Evolutionary conservation across 2,113 vertebrate genomes (phyloP), one percentile per base, ranked within the genome.

Genomic region (Pagrus major): DNA sequence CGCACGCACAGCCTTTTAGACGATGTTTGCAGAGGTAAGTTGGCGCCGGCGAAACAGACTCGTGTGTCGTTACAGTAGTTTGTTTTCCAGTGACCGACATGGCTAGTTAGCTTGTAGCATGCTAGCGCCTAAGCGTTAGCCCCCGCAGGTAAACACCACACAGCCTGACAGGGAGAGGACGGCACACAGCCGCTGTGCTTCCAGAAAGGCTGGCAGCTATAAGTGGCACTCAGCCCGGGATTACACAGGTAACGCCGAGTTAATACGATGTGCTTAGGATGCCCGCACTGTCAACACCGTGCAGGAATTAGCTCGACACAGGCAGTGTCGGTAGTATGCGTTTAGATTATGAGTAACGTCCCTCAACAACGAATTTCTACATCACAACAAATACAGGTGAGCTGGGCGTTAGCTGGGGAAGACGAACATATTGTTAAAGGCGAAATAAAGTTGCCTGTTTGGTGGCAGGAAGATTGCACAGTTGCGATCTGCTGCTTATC

Each of bases 1-100:
- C 68, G 80, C 86, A 80, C 84, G 80, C 84, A 78, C 88, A 89
- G 88, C 93, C 69, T 88, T 89, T 89, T 90, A 81, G 91, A 94
- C 88, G 79, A 96, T 96, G 95, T 86, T 95, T 72, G 93, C 94
- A 89, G 95, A 96, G 95, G 95, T 96, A 79, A 95, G 95, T 88
- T 15, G 1, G 37, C 23, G 35, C 51, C 35, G 21, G 68, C 9
- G 35, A 33, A 56, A 65, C 5, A 6, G 25, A 41, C 27, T 55
- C 42, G 4, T 14, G 27, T 67, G 51, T 68, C 49, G 39, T 49
- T 11, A 41, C 21, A 27, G 6, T 67, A 83, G 80, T 92, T 91
- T 86, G 86, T 83, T 88, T 75, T 74, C 60, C 55, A 63, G 42
- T 77, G 85, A 81, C 33, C 71, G 71, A 56, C 64, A 44, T 12